Conservation (phyloP, 2,888 invertebrate species). For the Bedellia somnulentella region DNA sequence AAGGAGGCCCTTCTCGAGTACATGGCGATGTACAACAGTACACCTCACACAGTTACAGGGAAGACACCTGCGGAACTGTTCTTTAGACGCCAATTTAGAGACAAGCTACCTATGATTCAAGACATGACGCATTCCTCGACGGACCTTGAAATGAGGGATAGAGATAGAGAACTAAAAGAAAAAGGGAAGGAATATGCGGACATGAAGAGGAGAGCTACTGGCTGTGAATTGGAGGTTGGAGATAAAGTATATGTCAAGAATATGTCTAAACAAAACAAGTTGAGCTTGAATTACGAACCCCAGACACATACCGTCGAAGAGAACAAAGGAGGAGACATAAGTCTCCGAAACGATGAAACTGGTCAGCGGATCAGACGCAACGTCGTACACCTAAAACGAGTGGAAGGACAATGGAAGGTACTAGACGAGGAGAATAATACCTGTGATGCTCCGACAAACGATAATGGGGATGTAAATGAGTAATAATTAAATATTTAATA, state of each 20-base stretch:
- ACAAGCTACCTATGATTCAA: slow-evolving; percentile 3
- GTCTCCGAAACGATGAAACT: slow-evolving; percentile 6
- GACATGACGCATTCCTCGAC: background rate
- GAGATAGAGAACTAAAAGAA: slow-evolving; percentile 9
- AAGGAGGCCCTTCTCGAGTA: slow-evolving; percentile 2
- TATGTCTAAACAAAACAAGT: slow-evolving; percentile 8
- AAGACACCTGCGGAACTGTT: slow-evolving; percentile 5
- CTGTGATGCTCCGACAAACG: too few relatives aligned
- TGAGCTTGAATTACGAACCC: slow-evolving; percentile 6
- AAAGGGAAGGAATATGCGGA: slow-evolving; percentile 10
- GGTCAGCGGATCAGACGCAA: slow-evolving; percentile 4
- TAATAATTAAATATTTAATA: background rate
- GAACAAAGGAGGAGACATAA: slow-evolving; percentile 1
- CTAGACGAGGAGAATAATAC: background rate
- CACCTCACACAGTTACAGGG: slow-evolving; percentile 4
- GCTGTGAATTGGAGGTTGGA: slow-evolving; percentile 3
- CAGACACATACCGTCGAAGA: slow-evolving; percentile 6
- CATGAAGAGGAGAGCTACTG: slow-evolving; percentile 8
- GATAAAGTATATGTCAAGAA: slow-evolving; percentile 10
- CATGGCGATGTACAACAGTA: slow-evolving; percentile 3
- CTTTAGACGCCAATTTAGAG: slow-evolving; percentile 3
- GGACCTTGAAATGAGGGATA: slow-evolving; percentile 9
- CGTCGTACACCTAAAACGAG: slow-evolving; percentile 9
- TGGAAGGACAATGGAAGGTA: slow-evolving; percentile 9
- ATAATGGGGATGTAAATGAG: background rate